Base-by-base conservation (phyloP, 2,888 invertebrate species). In the Ormyrus rosae region DNA sequence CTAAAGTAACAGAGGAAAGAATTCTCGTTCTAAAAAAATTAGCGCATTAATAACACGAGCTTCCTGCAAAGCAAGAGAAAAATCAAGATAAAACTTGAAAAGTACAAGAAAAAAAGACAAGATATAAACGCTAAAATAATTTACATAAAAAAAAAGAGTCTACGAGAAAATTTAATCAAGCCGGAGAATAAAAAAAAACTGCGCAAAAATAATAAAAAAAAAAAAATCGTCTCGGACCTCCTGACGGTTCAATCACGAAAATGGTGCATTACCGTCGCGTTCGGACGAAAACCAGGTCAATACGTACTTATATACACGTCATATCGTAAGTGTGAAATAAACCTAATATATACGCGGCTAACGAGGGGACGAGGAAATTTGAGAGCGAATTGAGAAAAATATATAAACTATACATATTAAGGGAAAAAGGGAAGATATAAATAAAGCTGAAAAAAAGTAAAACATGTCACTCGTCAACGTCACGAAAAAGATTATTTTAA, bases 251-350 rank as follows among this genome's bases (percentile, higher is more conserved):
- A 71, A 71, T 71, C 11, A 77, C 64, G 74, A 80, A 74, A 74
- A 19, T 34, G 6, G n/a, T 65, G 19, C 70, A 19, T 19, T 19
- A 19, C 65, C 51, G 55, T 61, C 50, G 83, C 83, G 83, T 81
- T 85, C 83, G 85, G 83, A 84, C 78, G 69, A 71, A 82, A 80
- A 80, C 55, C 83, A 85, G 86, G 87, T 87, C 86, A 87, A 87
- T 87, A 87, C 82, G 83, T 86, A 85, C 63, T 68, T 58, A 65
- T 63, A 61, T 58, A 84, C 84, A 84, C 80, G 83, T 84, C 85
- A 86, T 88, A 88, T 88, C 86, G 74, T 74, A 74, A 82, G 67
- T 83, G 64, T 73, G 61, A 81, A 77, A 13, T 64, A 53, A 56
- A 56, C 5, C 5, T 13, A 53, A 50, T 34, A 56, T 46, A 13